Evolutionary conservation across 2,797 vertebrate genomes (phyloP), one percentile per base, ranked within the genome.

Genomic region (Tamandua tetradactyla): DNA sequence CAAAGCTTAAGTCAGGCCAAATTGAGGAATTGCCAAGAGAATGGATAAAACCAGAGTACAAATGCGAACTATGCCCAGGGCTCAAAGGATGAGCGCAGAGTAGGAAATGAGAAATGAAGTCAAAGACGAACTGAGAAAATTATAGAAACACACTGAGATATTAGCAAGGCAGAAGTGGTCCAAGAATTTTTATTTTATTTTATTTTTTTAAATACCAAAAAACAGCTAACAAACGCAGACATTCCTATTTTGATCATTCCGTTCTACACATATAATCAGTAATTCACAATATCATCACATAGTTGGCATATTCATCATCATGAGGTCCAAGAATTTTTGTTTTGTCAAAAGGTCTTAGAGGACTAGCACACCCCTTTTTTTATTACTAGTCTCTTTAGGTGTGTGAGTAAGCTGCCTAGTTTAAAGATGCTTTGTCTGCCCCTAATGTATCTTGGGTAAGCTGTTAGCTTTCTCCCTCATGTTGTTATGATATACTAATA

Each of bases 41-140:
- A 75, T 71, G 37, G 52, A 35, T 89, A 91, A 72, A 87, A 59
- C 49, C 74, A 79, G 42, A 74, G 49, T 78, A 42, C 15, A 57
- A 32, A 76, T 81, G 40, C 66, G 91, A 64, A 71, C 78, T 83
- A 30, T 84, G 78, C 44, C 74, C 69, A 71, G 40, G 66, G 32
- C 27, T 89, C 35, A 66, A 72, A 27, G 32, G 1, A 14, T 49
- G 18, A 72, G 17, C 35, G 25, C 47, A 91, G 62, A 88, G 52
- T 57, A 89, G 18, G 37, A 95, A 88, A 69, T 92, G 88, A 80
- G 27, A 89, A 93, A 86, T 85, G 61, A 93, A 92, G 37, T 35
- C 44, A 69, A 84, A 57, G 80, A 80, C 80, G 72, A 72, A 89
- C 66, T 75, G n/a, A 94, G 55, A 62, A 72, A 69, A 83, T 55